Evolutionary conservation across 2,113 vertebrate species (phyloP), one percentile per base, ranked within the genome.

Genomic region (Tyto alba): DNA sequence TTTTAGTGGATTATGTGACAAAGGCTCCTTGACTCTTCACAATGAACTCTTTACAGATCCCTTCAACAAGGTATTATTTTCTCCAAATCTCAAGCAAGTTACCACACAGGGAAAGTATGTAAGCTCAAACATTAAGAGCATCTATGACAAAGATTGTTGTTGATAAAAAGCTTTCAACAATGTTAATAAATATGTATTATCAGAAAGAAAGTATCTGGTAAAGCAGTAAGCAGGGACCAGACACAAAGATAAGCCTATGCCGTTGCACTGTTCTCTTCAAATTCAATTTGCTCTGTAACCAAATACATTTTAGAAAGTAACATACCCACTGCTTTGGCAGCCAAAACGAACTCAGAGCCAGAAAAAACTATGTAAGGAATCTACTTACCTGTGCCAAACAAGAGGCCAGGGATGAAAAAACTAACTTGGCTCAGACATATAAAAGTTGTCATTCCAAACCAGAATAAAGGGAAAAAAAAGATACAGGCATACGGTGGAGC

Each of bases 241-340:
- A 68, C 88, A 84, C 47, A 78, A 89, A 93, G 87, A 82, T 52
- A 92, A 75, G 43, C 27, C 74, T 89, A 92, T 69, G 86, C 16
- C 1, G 1, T 17, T 91, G 52, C 81, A 82, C 52, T 30, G 21
- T 41, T 89, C 66, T 89, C 36, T 85, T 88, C 36, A 81, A 81
- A 87, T 77, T 89, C 64, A 57, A 50, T 79, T 91, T 93, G 52
- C 62, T 91, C 73, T 89, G 87, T 93, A 96, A 95, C 48, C 48
- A 79, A 89, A 79, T 85, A 91, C 0, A 0, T 82, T 94, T 89
- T 69, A 48, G 57, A 64, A 91, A 89, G 81, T 71, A 87, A 91
- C 15, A 43, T 26, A 60, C 30, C 18, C 45, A 53, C 16, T 76
- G 66, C 69, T 82, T 69, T 56, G 17, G 62, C 66, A 93, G 90